A percentile compares a stretch with the other conserved stretches of the same genome.
Evolutionary conservation across 2,113 vertebrate species (phyloP).

Genomic region (Rhea americana): DNA sequence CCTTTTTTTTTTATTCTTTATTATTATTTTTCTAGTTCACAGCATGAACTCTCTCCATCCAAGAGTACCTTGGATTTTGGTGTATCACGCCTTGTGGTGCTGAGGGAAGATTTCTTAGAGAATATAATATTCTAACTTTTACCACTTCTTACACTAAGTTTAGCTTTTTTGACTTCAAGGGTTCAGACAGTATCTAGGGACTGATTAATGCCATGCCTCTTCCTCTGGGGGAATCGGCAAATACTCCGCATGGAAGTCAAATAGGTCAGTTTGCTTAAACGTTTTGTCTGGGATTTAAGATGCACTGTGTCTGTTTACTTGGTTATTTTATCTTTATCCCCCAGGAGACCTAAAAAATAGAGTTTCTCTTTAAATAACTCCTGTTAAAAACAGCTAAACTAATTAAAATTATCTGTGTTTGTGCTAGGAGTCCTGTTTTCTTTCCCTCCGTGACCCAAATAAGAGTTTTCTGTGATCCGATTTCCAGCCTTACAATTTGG

Average conservation of each 20-base stretch:
- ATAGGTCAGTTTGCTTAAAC: background rate
- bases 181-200: background rate
- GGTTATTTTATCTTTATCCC: background rate
- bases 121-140: background rate
- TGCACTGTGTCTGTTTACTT: background rate
- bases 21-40: background rate
- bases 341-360: background rate
- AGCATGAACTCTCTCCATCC: background rate
- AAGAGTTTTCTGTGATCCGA: background rate
- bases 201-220: background rate
- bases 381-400: slow-evolving; percentile 22
- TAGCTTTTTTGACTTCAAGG: background rate
- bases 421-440: slow-evolving; percentile 2
- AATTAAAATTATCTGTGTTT: slow-evolving; percentile 31
- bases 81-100: background rate
- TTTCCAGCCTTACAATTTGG: background rate
- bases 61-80: background rate
- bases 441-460: background rate
- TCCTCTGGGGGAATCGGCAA: background rate
- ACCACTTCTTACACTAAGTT: background rate
- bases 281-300: background rate
- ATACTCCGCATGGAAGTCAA: background rate
- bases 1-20: background rate
- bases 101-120: background rate
- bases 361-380: background rate